phyloP scores from a whole-genome alignment of 1,140 invertebrate species.

The Nomia melanderi region DNA sequence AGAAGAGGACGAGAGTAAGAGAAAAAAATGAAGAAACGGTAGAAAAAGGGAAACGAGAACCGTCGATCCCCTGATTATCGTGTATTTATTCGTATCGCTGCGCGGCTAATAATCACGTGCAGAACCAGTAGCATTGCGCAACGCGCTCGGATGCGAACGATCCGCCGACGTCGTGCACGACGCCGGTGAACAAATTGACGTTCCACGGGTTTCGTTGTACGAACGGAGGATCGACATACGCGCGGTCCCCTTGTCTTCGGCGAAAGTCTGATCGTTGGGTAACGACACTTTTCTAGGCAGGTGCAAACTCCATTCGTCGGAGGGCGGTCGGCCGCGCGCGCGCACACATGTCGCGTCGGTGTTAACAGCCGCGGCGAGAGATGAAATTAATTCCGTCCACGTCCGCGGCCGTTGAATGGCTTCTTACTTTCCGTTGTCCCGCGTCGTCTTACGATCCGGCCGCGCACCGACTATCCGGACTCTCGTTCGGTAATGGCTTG shows the following conservation, averaged over 20 bases:
- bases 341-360: conserved; percentile 49
- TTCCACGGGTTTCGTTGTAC: background rate
- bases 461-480: conserved; percentile 44
- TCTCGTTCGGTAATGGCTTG: conserved; percentile 78
- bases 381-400: conserved; percentile 65
- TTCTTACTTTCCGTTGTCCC: conserved; percentile 57
- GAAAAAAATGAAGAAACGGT: background rate
- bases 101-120: background rate
- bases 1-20: no score
- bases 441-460: conserved; percentile 40
- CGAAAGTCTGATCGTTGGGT: background rate
- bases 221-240: background rate
- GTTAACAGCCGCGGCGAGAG: conserved; percentile 40
- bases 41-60: background rate
- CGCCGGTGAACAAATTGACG: conserved; percentile 12
- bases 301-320: conserved; percentile 54
- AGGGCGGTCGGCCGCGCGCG: no score
- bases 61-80: background rate
- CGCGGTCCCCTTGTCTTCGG: background rate
- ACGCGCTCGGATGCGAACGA: conserved; percentile 11
- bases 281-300: conserved; percentile 51
- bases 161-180: background rate
- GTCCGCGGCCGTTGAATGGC: conserved; percentile 58
- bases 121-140: conserved; percentile 40
- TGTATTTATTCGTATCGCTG: background rate